A percentile compares a stretch with the other conserved stretches of the same genome.
Evolutionary conservation across 2,113 vertebrate species (phyloP).

Genomic region (Prinia subflava): DNA sequence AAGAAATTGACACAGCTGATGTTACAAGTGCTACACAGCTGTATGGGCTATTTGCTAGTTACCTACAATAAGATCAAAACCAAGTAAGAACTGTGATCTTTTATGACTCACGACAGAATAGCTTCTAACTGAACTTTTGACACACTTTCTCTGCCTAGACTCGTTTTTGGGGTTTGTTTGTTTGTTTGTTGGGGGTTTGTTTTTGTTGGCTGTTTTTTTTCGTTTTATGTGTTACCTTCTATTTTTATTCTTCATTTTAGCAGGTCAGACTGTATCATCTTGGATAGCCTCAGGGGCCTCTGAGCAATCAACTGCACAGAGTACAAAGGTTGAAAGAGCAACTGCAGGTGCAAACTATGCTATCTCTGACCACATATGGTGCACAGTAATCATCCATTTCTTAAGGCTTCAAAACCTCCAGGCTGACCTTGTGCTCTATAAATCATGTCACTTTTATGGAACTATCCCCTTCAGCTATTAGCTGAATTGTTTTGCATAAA

Average conservation of each 20-base stretch:
- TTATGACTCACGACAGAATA: not conserved
- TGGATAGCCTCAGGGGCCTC: not conserved
- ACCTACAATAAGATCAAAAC: not conserved
- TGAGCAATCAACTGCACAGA: not conserved
- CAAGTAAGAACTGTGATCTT: not conserved
- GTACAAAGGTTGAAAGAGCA: not conserved
- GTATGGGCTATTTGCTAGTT: not conserved
- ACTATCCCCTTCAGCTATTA: not conserved
- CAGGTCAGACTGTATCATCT: not conserved
- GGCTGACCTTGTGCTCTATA: not conserved
- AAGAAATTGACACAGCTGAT: not conserved
- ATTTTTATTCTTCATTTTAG: conserved; percentile 6
- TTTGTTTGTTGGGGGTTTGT: not conserved
- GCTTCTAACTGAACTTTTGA: not conserved
- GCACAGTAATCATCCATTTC: conserved; percentile 22
- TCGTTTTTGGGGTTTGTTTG: not conserved
- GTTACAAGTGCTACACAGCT: not conserved
- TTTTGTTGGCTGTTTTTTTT: not conserved
- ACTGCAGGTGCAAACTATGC: conserved; percentile 14
- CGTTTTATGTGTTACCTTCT: not conserved
- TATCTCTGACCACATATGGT: not conserved
- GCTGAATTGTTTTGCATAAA: not conserved
- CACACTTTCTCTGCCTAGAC: not conserved
- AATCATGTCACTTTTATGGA: not conserved
- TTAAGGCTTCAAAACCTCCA: conserved; percentile 1